Evolutionary conservation across 1,140 invertebrate species (phyloP).

Genomic region (Acromyrmex echinatior): DNA sequence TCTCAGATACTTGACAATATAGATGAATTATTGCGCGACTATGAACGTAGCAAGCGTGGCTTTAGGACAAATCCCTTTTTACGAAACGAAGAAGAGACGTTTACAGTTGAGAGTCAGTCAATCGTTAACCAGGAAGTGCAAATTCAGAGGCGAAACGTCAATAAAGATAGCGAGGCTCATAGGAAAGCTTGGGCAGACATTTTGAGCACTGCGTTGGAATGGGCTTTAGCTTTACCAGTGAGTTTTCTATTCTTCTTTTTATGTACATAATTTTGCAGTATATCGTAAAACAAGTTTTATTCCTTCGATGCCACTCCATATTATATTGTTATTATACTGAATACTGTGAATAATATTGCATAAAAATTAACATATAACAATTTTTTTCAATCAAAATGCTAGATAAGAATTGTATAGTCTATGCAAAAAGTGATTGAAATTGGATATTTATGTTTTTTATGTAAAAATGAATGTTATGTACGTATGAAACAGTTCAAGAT

Average conservation of each 20-base stretch:
- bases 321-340: too few species aligned
- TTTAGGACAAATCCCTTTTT: conserved; percentile 85
- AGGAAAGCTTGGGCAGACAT: conserved; percentile 90
- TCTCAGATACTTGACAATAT: conserved; percentile 79
- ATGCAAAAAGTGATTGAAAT: too few species aligned
- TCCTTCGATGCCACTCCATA: too few species aligned
- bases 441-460: too few species aligned
- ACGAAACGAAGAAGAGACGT: conserved; percentile 70
- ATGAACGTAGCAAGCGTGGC: conserved; percentile 88
- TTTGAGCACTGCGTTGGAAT: conserved; percentile 88
- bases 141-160: conserved; percentile 92
- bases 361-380: too few species aligned
- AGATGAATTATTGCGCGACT: conserved; percentile 88
- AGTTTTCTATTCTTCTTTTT: conserved; percentile 25
- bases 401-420: too few species aligned
- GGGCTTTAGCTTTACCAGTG: conserved; percentile 81
- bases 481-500: too few species aligned
- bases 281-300: too few species aligned
- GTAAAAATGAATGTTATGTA: too few species aligned
- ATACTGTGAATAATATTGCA: too few species aligned
- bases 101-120: conserved; percentile 84
- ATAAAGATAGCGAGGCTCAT: conserved; percentile 91
- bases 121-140: conserved; percentile 91
- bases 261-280: neutral
- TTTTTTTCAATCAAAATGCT: too few species aligned